Evolutionary conservation across 1,140 invertebrate species (phyloP).

Genomic region (Sycophaga agraensis): DNA sequence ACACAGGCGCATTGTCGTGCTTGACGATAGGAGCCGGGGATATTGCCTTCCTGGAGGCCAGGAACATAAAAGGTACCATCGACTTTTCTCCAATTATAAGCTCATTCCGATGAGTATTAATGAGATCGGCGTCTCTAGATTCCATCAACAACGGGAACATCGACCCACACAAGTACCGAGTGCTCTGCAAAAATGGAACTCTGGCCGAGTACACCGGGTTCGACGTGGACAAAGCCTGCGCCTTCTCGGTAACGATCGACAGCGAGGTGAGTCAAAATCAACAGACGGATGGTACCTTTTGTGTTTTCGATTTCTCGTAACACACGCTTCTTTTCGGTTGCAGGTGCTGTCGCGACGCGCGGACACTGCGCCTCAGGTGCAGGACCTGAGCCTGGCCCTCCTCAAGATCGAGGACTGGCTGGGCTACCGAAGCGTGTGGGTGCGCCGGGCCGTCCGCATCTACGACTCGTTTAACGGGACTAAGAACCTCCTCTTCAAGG

Average conservation of each 20-base stretch:
- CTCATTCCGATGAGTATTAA: too few relatives aligned
- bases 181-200: constrained; percentile 63
- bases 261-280: constrained; percentile 56
- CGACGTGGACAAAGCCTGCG: constrained; percentile 58
- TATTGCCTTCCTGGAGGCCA: constrained; percentile 63
- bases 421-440: constrained; percentile 37
- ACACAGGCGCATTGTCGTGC: constrained; percentile 64
- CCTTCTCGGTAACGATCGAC: constrained; percentile 61
- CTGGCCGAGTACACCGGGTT: constrained; percentile 56
- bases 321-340: too few relatives aligned
- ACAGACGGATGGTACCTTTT: constrained; percentile 29
- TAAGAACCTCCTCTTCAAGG: constrained; percentile 61
- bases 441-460: constrained; percentile 46
- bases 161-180: constrained; percentile 46
- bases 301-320: constrained; percentile 30
- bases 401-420: constrained; percentile 61
- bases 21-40: constrained; percentile 58
- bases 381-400: constrained; percentile 49
- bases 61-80: constrained; percentile 50
- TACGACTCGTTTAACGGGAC: constrained; percentile 56
- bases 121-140: background rate
- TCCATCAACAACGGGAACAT: background rate
- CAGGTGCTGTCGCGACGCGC: constrained; percentile 47
- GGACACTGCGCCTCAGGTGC: constrained; percentile 43
- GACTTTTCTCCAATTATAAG: background rate